These are phyloP conservation scores for Scolanthus callimorphus DNA, from an alignment of 92 coral and sea anemone genomes.

Conservation along the genomic window DNA sequence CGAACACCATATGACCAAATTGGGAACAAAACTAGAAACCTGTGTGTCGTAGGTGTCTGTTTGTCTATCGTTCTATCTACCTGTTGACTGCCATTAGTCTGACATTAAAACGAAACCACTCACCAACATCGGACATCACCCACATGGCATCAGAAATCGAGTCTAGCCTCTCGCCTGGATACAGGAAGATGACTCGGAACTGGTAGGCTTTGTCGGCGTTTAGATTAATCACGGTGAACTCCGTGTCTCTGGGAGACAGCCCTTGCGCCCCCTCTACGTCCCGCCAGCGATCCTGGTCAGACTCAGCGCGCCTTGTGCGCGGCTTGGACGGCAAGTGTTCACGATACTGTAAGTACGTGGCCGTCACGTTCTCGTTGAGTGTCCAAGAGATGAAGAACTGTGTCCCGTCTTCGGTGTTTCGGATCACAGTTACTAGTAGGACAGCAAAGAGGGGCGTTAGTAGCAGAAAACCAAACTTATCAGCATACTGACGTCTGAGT, in stretches of 20 bases:
- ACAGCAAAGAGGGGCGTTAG: constrained; percentile 2
- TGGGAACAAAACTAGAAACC: too few species aligned
- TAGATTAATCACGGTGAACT: constrained; percentile 34
- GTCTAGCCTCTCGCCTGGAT: constrained; percentile 8
- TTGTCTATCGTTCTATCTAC: too few species aligned
- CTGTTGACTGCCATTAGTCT: too few species aligned
- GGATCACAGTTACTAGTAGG: constrained; percentile 15
- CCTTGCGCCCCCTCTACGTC: constrained; percentile 28
- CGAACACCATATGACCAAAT: too few species aligned
- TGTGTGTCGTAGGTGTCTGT: too few species aligned
- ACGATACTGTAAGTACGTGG: constrained; percentile 23
- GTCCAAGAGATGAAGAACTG: constrained; percentile 43
- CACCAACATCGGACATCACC: too few species aligned
- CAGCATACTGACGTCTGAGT: too few species aligned
- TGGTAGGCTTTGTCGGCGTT: constrained; percentile 26
- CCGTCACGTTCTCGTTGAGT: constrained; percentile 18
- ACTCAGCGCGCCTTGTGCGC: constrained; percentile 2
- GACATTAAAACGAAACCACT: too few species aligned
- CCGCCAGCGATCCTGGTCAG: constrained; percentile 20
- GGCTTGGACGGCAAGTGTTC: constrained; percentile 7
- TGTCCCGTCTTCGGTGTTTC: constrained; percentile 28
- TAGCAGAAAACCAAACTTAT: not conserved
- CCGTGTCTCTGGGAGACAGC: not conserved
- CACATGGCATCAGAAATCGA: constrained; percentile 7
- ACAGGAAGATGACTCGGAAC: constrained; percentile 38